These are phyloP conservation scores for Aphis gossypii DNA, from an alignment of 1,140 invertebrate species.

Conservation along the genomic window DNA sequence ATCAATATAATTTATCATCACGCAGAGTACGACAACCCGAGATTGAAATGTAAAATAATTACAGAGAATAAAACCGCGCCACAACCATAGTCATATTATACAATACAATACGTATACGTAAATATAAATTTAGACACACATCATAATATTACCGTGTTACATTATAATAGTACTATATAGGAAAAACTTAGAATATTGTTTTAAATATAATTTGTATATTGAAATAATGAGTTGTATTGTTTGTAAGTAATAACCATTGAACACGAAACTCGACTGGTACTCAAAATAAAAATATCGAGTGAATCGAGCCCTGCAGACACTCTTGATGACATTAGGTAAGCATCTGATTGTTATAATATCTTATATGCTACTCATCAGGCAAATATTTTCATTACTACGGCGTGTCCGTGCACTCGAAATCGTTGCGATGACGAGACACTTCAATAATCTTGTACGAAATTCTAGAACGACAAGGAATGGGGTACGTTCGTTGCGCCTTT, in stretches of 20 bases:
- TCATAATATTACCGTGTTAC: too few relatives aligned
- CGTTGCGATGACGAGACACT: constrained; percentile 15
- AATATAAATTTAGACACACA: not conserved
- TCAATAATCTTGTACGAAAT: not conserved
- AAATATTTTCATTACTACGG: not conserved
- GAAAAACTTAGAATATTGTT: too few relatives aligned
- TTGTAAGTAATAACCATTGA: not conserved
- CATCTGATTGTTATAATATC: not conserved
- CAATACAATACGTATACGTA: too few relatives aligned
- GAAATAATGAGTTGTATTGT: too few relatives aligned
- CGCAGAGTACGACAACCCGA: not conserved
- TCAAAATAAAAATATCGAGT: not conserved
- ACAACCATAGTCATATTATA: not conserved
- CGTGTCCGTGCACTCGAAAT: not conserved
- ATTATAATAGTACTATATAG: too few relatives aligned
- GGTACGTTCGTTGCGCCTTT: not conserved
- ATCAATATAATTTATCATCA: constrained; percentile 13
- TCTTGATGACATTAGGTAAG: not conserved
- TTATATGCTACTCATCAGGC: not conserved
- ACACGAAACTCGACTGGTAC: not conserved
- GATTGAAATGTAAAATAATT: not conserved
- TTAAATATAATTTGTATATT: too few relatives aligned
- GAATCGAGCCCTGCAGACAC: not conserved
- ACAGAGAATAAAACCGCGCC: not conserved
- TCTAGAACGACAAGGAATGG: not conserved